phyloP scores from a whole-genome alignment of 2,888 invertebrate genomes.

The Agrochola macilenta region DNA sequence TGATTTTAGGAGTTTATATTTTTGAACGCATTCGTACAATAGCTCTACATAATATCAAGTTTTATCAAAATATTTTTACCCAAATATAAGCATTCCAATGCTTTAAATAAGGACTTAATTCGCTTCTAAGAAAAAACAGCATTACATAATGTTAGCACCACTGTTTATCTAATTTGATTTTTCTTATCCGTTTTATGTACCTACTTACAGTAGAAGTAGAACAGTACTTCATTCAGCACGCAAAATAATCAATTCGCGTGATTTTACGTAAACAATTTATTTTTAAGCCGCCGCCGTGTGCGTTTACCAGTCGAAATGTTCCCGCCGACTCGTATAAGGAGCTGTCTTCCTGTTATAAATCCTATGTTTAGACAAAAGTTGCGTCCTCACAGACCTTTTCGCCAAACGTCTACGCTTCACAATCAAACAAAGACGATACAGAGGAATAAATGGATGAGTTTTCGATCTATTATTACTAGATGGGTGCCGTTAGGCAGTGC shows the following conservation, averaged over 20 bases:
- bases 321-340: constrained; percentile 87
- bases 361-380: constrained; percentile 84
- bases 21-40: constrained; percentile 59
- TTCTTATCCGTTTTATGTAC: constrained; percentile 53
- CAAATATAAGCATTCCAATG: rapidly evolving
- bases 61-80: neutral
- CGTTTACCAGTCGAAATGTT: constrained; percentile 79
- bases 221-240: constrained; percentile 33
- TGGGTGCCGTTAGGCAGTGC: constrained; percentile 93
- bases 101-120: constrained; percentile 25
- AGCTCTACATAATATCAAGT: neutral
- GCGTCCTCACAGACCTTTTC: constrained; percentile 85
- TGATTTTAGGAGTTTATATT: neutral
- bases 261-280: constrained; percentile 81
- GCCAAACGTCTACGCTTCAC: constrained; percentile 80
- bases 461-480: constrained; percentile 92
- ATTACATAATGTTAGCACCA: constrained; percentile 32
- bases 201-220: constrained; percentile 25
- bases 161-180: constrained; percentile 57
- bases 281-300: constrained; percentile 78
- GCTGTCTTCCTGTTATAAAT: constrained; percentile 88
- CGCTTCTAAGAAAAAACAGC: neutral
- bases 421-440: constrained; percentile 85
- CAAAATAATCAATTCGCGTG: constrained; percentile 67
- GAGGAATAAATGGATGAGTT: constrained; percentile 90